A percentile compares a stretch with the other conserved stretches of the same genome.
phyloP scores from a whole-genome alignment of 1,140 invertebrate species.

The Trypoxylus dichotomus region DNA sequence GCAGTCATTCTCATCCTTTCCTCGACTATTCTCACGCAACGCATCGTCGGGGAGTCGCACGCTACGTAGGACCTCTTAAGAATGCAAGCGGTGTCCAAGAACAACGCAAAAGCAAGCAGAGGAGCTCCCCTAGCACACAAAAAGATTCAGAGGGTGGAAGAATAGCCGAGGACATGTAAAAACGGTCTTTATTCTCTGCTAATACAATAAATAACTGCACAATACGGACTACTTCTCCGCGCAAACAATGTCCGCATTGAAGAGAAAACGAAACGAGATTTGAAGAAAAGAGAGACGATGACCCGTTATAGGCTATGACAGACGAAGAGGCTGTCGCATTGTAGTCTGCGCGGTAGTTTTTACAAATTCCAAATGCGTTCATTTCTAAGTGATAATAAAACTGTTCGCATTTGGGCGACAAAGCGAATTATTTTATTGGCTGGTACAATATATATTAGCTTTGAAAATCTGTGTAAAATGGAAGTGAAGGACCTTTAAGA shows the following conservation, averaged over 20 bases:
- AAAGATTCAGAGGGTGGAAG: constrained; percentile 18
- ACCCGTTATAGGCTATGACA: neutral
- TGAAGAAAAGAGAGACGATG: constrained; percentile 1
- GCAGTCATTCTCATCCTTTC: constrained; percentile 13
- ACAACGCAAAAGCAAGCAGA: constrained; percentile 4
- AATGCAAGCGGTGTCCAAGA: constrained; percentile 22
- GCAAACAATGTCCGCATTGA: constrained; percentile 20
- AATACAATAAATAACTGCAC: constrained; percentile 17
- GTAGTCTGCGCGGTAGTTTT: neutral
- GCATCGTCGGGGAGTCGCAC: neutral
- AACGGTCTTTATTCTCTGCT: constrained; percentile 12
- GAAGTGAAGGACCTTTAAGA: too few relatives aligned
- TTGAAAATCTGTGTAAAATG: too few relatives aligned
- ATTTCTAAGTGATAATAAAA: neutral
- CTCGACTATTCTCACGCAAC: constrained; percentile 14
- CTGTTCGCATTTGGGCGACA: neutral
- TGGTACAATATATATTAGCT: too few relatives aligned
- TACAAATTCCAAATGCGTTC: constrained; percentile 13
- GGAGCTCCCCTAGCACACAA: neutral
- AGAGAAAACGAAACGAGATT: constrained; percentile 14
- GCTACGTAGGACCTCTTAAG: neutral
- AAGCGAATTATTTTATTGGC: neutral
- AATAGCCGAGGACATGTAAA: constrained; percentile 21
- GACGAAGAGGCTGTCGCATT: neutral
- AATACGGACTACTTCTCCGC: constrained; percentile 10